Conservation (phyloP, 2,888 invertebrate genomes). For the Tipula confusa region DNA sequence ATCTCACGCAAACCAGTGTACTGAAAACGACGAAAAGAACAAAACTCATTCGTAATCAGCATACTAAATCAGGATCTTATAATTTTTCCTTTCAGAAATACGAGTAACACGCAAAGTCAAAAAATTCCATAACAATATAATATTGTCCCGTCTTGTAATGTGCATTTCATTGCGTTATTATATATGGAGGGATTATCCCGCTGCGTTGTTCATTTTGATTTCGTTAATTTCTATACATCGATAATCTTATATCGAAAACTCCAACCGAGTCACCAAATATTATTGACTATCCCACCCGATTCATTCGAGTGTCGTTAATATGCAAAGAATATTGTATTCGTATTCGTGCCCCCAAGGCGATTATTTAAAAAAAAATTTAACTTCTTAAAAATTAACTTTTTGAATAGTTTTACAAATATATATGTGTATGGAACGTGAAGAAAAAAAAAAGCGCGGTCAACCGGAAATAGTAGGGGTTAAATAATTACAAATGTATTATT, state of each 20-base stretch:
- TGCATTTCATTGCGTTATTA: background rate
- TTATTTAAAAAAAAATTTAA: background rate
- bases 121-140: background rate
- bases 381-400: slow-evolving; percentile 27
- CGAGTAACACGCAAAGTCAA: background rate
- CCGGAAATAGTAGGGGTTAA: slow-evolving; percentile 31
- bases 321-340: background rate
- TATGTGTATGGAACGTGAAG: background rate
- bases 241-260: slow-evolving; percentile 27
- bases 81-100: background rate
- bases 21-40: background rate
- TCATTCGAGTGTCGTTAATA: slow-evolving; percentile 4
- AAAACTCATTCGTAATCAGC: background rate
- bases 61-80: background rate
- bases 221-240: background rate
- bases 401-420: slow-evolving; percentile 13
- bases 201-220: slow-evolving; percentile 29
- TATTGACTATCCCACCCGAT: slow-evolving; percentile 27
- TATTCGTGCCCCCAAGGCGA: background rate
- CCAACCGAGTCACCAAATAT: background rate
- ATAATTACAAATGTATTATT: background rate
- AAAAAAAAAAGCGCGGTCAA: background rate
- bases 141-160: background rate
- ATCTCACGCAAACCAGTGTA: background rate
- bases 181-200: background rate